Base-by-base conservation (phyloP, 2,888 invertebrate species). In the Epicampocera succincta region DNA sequence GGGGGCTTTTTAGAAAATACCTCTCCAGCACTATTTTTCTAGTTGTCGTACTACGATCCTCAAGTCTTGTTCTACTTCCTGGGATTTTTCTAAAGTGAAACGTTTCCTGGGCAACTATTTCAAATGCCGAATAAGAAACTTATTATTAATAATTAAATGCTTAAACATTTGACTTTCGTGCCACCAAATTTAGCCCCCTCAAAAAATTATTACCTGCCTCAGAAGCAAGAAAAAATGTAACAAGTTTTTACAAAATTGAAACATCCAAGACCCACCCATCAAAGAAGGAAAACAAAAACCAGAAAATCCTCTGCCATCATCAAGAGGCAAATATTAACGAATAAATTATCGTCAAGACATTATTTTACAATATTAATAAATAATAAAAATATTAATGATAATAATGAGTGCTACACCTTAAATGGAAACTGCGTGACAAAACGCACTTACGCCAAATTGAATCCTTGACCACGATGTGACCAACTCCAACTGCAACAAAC, bases 381-480 rank as follows among this genome's bases (percentile, higher is more conserved):
- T 65, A 63, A 66, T 33, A 66, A 46, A 50, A 77, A 79, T 54
- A 61, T 66, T 72, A 61, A 60, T 52, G 44, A 66, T 44, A 69
- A 77, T 63, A 81, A 77, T 68, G 50, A 65, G 48, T 12, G 38
- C 19, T 65, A 12, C 60, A 61, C 25, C 15, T 15, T 61, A 21
- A 75, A 63, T 54, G 54, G 58, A 42, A 66, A 63, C 66, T 77
- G 68, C 68, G 77, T 63, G 63, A 77, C 68, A 81, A 73, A 73
- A 73, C 33, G 68, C 54, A 72, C 68, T 76, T 68, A 72, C 54
- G 54, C 17, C 42, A 17, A 17, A 68, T 15, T 17, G 19, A 17
- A 54, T 65, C 58, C 42, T 65, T 66, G 60, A 65, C 33, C 48
- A 61, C 44, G 21, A 63, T 61, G 40, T 69, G 61, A 58, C 25